A percentile compares a stretch with the other conserved stretches of the same genome.
phyloP scores from a whole-genome alignment of 1,140 invertebrate species.

The Drosophila burlai region DNA sequence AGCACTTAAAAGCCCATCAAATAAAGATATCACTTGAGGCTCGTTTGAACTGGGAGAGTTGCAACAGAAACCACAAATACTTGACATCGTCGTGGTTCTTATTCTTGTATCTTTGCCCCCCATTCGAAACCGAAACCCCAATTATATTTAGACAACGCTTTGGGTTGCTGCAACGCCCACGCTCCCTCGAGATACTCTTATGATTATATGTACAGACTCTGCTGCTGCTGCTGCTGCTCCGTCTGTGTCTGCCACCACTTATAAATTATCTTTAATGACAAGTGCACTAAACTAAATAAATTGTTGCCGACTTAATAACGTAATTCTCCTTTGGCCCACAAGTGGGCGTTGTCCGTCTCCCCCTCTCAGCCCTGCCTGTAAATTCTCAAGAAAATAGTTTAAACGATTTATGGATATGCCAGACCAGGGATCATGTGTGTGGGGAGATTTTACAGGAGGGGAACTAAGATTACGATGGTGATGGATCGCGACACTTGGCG shows the following conservation, averaged over 20 bases:
- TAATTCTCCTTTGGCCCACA: constrained; percentile 60
- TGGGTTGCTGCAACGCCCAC: constrained; percentile 56
- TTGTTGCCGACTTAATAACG: constrained; percentile 74
- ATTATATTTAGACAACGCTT: constrained; percentile 57
- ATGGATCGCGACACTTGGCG: constrained; percentile 37
- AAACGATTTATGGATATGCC: constrained; percentile 66
- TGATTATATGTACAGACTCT: constrained; percentile 52
- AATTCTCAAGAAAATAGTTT: constrained; percentile 40
- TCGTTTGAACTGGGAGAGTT: constrained; percentile 28
- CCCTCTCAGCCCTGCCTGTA: neutral
- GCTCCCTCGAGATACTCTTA: constrained; percentile 40
- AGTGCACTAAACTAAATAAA: constrained; percentile 81
- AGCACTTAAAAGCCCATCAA: constrained; percentile 66
- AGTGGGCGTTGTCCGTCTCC: constrained; percentile 52
- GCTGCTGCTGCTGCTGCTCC: constrained; percentile 1
- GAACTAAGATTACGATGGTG: constrained; percentile 11
- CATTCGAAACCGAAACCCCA: constrained; percentile 29
- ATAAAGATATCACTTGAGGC: constrained; percentile 53
- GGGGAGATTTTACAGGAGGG: neutral
- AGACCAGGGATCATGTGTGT: constrained; percentile 13
- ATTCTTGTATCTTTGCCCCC: constrained; percentile 13
- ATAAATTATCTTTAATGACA: constrained; percentile 82
- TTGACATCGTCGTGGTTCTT: constrained; percentile 1
- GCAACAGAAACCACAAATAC: constrained; percentile 52
- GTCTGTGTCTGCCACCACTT: constrained; percentile 36